Conservation (phyloP, 30 jellyfish, hydroid and myxozoan species). For the Nemopilema nomurai region DNA sequence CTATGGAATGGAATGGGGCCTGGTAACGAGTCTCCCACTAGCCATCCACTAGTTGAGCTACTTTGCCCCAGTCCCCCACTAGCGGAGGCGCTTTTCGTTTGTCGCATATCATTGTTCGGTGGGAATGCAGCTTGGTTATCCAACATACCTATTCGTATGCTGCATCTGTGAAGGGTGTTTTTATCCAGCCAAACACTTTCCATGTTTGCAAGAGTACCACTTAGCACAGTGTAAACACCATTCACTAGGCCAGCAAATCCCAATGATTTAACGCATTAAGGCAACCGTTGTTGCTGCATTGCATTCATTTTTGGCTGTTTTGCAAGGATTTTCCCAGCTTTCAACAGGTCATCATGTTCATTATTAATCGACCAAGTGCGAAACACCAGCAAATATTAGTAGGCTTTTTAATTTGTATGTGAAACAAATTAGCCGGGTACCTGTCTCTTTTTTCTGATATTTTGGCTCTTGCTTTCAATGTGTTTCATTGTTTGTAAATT, state of each 20-base stretch:
- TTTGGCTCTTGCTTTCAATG: not conserved
- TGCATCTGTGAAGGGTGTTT: too few relatives aligned
- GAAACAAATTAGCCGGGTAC: not conserved
- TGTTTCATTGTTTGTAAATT: not conserved
- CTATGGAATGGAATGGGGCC: too few relatives aligned
- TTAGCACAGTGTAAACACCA: not conserved
- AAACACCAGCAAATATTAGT: too few relatives aligned
- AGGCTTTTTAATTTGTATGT: not conserved
- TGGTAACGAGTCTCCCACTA: too few relatives aligned
- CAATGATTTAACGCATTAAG: not conserved
- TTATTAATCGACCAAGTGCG: not conserved
- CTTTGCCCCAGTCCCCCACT: too few relatives aligned
- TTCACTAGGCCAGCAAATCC: not conserved
- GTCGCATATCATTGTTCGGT: too few relatives aligned
- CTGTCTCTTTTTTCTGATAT: not conserved
- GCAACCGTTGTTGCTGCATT: not conserved
- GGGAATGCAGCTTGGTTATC: too few relatives aligned
- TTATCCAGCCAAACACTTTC: not conserved
- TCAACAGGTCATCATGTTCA: not conserved
- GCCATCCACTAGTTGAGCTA: too few relatives aligned
- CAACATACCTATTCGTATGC: too few relatives aligned
- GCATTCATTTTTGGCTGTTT: not conserved
- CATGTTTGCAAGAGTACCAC: not conserved
- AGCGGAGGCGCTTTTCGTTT: too few relatives aligned
- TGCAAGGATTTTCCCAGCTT: not conserved